These are phyloP conservation scores for Parnassius mnemosyne DNA, from an alignment of 2,888 invertebrate genomes.

Conservation along the genomic window DNA sequence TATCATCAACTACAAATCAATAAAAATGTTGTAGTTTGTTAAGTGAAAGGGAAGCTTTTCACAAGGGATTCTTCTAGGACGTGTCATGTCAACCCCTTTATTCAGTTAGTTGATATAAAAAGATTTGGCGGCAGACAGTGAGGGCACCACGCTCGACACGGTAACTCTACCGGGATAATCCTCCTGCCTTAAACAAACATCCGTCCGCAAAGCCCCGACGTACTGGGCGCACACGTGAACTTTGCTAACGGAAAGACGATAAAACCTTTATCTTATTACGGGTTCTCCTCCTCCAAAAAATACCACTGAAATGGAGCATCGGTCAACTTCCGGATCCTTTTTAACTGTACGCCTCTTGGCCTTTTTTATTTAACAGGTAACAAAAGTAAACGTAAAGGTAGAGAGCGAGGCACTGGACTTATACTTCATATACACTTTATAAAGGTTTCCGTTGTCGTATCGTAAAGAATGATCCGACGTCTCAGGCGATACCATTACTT, in stretches of 20 bases:
- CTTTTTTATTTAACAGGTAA: conserved; percentile 24
- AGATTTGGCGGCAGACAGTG: conserved; percentile 41
- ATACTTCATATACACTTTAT: conserved; percentile 60
- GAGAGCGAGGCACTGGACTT: conserved; percentile 18
- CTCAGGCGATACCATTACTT: conserved; percentile 73
- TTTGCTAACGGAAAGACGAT: conserved; percentile 75
- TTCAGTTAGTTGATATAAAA: conserved; percentile 53
- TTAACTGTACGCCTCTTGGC: conserved; percentile 25
- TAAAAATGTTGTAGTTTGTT: no score
- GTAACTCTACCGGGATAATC: conserved; percentile 63
- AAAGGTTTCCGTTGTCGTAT: conserved; percentile 69
- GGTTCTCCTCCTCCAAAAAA: conserved; percentile 44
- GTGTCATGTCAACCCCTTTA: conserved; percentile 30
- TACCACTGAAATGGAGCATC: conserved; percentile 30
- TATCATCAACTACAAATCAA: no score
- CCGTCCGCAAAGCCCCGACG: conserved; percentile 56
- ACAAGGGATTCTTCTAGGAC: not conserved
- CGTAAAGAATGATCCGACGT: conserved; percentile 78
- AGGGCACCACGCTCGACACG: conserved; percentile 51
- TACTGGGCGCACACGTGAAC: conserved; percentile 59
- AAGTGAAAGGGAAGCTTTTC: no score
- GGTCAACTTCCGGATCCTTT: conserved; percentile 31
- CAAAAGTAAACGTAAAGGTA: conserved; percentile 2
- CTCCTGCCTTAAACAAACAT: conserved; percentile 64
- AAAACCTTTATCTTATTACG: conserved; percentile 78